Evolutionary conservation across 64 coral and sea anemone genomes (phyloP).

Genomic region (Actinia tenebrosa): DNA sequence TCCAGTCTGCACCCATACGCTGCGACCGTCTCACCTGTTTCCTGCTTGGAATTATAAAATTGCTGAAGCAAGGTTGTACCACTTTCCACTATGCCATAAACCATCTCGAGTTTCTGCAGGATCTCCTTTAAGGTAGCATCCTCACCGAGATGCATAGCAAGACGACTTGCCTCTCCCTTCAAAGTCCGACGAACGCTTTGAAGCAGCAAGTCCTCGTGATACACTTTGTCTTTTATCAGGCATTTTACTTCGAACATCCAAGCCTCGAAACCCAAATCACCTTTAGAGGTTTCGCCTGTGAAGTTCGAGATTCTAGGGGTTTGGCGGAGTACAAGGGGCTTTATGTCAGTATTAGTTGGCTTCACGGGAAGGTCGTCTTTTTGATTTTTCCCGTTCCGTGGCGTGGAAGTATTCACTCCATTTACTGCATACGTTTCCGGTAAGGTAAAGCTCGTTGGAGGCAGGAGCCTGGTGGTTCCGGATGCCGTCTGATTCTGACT

Average conservation of each 20-base stretch:
- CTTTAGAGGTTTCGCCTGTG: background rate
- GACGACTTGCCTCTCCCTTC: background rate
- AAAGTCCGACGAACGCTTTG: background rate
- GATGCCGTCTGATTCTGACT: background rate
- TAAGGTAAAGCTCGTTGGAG: no score
- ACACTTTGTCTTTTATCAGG: background rate
- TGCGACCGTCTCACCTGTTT: background rate
- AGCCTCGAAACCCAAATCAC: background rate
- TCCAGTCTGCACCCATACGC: background rate
- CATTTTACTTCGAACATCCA: conserved; percentile 10
- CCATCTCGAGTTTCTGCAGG: background rate
- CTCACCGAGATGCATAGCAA: background rate
- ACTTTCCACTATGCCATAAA: background rate
- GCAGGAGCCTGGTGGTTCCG: no score
- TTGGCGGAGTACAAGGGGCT: background rate
- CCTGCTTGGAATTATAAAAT: background rate
- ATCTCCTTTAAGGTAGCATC: background rate
- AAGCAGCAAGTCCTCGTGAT: background rate
- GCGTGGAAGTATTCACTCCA: no score
- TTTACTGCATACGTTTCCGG: no score
- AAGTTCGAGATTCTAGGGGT: background rate
- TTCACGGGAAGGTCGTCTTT: background rate
- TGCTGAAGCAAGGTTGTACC: background rate
- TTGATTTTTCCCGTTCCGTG: background rate
- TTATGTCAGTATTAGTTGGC: background rate